Percentiles rank a stretch among this genome's conserved stretches.
Evolutionary conservation across 23 tunicate species (phyloP).

Genomic region (Styela clava): DNA sequence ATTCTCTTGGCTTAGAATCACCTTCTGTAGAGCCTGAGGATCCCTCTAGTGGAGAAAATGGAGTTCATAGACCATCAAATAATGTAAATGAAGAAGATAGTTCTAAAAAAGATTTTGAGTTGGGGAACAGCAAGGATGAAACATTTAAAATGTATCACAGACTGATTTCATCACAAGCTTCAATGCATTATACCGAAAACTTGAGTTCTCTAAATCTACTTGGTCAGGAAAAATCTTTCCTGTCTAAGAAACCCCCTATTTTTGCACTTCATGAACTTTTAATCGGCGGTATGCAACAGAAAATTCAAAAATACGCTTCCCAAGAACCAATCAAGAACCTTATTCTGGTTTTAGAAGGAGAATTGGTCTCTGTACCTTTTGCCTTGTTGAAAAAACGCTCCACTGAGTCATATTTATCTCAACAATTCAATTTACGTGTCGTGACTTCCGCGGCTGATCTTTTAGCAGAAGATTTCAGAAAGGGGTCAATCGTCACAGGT

Average conservation of each 20-base stretch:
- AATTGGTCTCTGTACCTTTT: slow-evolving; percentile 55
- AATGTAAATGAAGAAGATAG: not conserved
- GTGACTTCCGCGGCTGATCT: slow-evolving; percentile 27
- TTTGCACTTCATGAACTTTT: slow-evolving; percentile 41
- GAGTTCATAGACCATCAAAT: not conserved
- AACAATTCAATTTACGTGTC: slow-evolving; percentile 28
- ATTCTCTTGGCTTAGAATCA: slow-evolving; percentile 48
- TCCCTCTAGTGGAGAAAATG: not conserved
- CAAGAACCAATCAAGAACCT: slow-evolving; percentile 9
- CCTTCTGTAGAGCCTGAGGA: slow-evolving; percentile 2
- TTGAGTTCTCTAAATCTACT: not conserved
- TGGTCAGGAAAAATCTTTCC: not conserved
- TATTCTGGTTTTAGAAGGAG: slow-evolving; percentile 34
- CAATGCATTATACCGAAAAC: not conserved
- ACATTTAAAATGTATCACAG: not conserved
- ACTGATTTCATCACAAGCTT: slow-evolving; percentile 4
- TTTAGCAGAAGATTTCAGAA: not conserved
- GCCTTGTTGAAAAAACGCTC: slow-evolving; percentile 54
- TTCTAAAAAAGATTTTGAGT: not conserved
- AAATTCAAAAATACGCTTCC: slow-evolving; percentile 16
- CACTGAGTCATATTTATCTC: slow-evolving; percentile 38
- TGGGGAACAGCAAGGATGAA: not conserved
- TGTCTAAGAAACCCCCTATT: slow-evolving; percentile 31
- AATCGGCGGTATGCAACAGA: slow-evolving; percentile 19
- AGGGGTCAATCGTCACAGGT: not conserved